A percentile compares a stretch with the other conserved stretches of the same genome.
phyloP scores from a whole-genome alignment of 1,140 invertebrate genomes.

The Neodiprion pinetum region DNA sequence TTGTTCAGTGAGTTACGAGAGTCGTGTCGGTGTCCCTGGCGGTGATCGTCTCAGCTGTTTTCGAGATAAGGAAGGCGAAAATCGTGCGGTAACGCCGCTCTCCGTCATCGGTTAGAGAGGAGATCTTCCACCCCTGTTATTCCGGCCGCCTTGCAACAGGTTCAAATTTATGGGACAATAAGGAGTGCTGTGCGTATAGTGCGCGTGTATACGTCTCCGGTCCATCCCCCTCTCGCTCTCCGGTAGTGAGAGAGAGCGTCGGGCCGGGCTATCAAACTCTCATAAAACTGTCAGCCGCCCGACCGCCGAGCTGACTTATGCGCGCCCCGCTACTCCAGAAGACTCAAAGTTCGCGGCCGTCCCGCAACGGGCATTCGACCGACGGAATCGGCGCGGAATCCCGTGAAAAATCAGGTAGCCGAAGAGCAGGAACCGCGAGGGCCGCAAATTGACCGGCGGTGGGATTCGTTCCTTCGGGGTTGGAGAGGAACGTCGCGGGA shows the following conservation, averaged over 20 bases:
- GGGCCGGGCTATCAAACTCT: slow-evolving; percentile 61
- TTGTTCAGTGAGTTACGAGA: slow-evolving; percentile 50
- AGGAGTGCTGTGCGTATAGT: slow-evolving; percentile 56
- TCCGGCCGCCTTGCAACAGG: slow-evolving; percentile 51
- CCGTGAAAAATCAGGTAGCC: neutral
- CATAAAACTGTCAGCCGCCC: slow-evolving; percentile 62
- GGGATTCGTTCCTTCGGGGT: neutral
- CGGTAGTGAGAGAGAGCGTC: slow-evolving; percentile 20
- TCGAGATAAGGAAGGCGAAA: slow-evolving; percentile 42
- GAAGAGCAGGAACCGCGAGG: neutral
- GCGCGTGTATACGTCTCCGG: slow-evolving; percentile 47
- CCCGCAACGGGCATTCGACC: slow-evolving; percentile 23
- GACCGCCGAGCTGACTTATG: slow-evolving; percentile 60
- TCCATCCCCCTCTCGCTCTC: slow-evolving; percentile 29
- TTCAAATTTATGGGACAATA: slow-evolving; percentile 65
- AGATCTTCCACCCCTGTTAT: slow-evolving; percentile 33
- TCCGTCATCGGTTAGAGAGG: slow-evolving; percentile 35
- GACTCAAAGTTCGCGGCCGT: slow-evolving; percentile 17
- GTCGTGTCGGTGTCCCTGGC: slow-evolving; percentile 52
- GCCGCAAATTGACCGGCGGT: neutral
- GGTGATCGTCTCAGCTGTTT: slow-evolving; percentile 29
- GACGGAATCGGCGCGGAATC: neutral
- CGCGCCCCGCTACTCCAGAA: slow-evolving; percentile 40
- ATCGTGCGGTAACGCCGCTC: slow-evolving; percentile 44
- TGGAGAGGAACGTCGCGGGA: neutral